These are phyloP conservation scores for Asobara japonica DNA, from an alignment of 1,140 invertebrate species.

Conservation along the genomic window DNA sequence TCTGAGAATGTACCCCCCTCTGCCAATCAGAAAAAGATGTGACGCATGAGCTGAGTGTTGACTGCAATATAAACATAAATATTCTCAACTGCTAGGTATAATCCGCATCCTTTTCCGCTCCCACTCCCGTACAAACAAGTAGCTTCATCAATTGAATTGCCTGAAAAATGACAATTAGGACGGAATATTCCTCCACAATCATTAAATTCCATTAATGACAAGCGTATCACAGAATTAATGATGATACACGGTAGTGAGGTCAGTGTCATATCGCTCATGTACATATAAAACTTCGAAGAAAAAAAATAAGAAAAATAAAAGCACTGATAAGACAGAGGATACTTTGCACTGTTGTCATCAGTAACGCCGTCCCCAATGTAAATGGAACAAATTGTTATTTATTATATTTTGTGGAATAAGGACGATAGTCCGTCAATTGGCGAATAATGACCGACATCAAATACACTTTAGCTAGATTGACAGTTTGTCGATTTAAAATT, in stretches of 20 bases:
- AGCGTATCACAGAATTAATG: neutral
- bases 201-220: neutral
- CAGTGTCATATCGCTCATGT: neutral
- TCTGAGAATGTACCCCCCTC: too few species aligned
- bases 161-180: too few species aligned
- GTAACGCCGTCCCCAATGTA: neutral
- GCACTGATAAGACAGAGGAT: neutral
- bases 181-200: too few species aligned
- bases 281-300: neutral
- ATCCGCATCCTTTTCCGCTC: too few species aligned
- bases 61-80: too few species aligned
- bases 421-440: neutral
- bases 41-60: too few species aligned
- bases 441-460: neutral
- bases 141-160: too few species aligned
- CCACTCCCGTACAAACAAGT: too few species aligned
- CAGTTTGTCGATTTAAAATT: too few species aligned
- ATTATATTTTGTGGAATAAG: neutral
- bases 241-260: neutral
- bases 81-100: too few species aligned
- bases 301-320: neutral
- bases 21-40: too few species aligned
- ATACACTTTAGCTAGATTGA: neutral
- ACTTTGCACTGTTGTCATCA: neutral
- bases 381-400: slow-evolving; percentile 5